These are phyloP conservation scores for Linepithema humile DNA, from an alignment of 1,140 invertebrate species.

Conservation along the genomic window DNA sequence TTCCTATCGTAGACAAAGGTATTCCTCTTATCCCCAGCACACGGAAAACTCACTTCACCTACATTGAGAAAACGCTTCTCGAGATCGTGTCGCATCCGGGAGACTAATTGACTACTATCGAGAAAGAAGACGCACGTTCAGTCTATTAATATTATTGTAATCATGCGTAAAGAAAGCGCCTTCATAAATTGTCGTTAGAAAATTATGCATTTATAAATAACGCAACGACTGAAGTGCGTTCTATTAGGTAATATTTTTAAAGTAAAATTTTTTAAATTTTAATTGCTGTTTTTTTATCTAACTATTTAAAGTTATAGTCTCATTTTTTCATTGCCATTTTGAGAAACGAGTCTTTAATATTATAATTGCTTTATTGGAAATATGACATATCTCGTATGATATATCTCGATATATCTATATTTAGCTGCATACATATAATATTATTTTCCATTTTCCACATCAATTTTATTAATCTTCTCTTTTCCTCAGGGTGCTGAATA, in stretches of 20 bases:
- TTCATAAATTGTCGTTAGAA: not conserved
- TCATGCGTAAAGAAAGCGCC: too few species aligned
- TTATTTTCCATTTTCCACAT: too few species aligned
- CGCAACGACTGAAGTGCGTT: not conserved
- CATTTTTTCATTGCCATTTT: not conserved
- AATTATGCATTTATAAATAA: constrained; percentile 7
- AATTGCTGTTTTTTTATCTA: not conserved
- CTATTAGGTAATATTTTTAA: not conserved
- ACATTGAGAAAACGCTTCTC: constrained; percentile 34
- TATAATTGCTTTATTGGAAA: not conserved
- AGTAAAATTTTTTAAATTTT: not conserved
- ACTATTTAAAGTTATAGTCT: too few species aligned
- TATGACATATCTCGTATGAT: not conserved
- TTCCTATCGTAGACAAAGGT: constrained; percentile 29
- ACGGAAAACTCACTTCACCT: constrained; percentile 55
- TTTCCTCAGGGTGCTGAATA: too few species aligned
- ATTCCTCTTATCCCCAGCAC: constrained; percentile 45
- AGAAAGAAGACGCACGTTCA: not conserved
- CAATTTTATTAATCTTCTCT: too few species aligned
- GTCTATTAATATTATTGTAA: not conserved
- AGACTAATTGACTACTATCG: not conserved
- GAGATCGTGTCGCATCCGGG: not conserved
- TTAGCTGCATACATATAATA: too few species aligned
- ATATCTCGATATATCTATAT: not conserved
- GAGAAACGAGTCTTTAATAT: not conserved